These are phyloP conservation scores for Pediacus dermestoides DNA, from an alignment of 2,888 invertebrate species.

Conservation along the genomic window DNA sequence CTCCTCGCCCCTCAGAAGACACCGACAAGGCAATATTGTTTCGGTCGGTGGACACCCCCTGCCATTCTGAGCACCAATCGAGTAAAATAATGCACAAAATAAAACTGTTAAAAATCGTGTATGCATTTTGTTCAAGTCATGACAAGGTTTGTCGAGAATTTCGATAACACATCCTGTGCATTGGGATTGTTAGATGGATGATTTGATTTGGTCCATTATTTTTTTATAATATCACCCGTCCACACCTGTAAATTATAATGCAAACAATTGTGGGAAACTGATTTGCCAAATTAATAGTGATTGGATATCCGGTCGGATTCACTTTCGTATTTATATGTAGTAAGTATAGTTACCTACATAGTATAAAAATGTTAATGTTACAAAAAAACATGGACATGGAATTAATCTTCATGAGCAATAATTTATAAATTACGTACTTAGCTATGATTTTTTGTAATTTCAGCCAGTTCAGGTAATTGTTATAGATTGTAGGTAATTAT, in stretches of 20 bases:
- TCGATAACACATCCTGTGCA: neutral
- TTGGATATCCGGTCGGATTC: neutral
- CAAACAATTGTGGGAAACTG: neutral
- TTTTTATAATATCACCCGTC: neutral
- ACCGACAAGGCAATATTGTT: slow-evolving; percentile 76
- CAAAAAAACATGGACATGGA: too few relatives aligned
- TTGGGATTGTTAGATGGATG: neutral
- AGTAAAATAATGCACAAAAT: neutral
- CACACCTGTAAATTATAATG: slow-evolving; percentile 4
- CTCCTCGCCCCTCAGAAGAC: slow-evolving; percentile 72
- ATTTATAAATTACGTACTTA: too few relatives aligned
- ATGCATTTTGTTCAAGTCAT: slow-evolving; percentile 13
- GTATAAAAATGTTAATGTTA: too few relatives aligned
- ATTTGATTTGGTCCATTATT: slow-evolving; percentile 3
- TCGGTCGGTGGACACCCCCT: slow-evolving; percentile 77
- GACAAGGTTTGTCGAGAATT: slow-evolving; percentile 9
- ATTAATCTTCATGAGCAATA: too few relatives aligned
- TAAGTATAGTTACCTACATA: neutral
- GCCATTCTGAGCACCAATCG: slow-evolving; percentile 32
- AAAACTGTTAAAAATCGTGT: neutral
- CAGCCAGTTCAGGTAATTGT: too few relatives aligned
- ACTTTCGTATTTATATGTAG: neutral
- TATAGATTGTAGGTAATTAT: too few relatives aligned
- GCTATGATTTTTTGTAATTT: too few relatives aligned
- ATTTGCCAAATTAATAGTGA: neutral